phyloP scores from a whole-genome alignment of 2,888 invertebrate species.

The Apamea crenata region DNA sequence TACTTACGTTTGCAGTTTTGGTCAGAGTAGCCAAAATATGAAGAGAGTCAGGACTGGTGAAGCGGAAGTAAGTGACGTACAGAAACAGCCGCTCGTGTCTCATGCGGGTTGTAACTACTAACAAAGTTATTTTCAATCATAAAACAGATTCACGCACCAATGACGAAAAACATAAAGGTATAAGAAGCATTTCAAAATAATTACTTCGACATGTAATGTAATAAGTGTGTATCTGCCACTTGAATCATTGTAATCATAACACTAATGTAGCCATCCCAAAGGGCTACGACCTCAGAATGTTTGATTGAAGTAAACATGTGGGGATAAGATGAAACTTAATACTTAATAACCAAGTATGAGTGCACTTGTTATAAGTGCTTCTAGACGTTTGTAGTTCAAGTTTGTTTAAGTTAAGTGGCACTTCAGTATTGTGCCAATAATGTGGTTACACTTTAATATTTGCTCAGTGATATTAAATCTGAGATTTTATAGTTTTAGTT shows the following conservation, averaged over 20 bases:
- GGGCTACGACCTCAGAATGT: conserved; percentile 20
- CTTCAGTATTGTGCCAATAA: conserved; percentile 33
- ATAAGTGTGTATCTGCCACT: neutral
- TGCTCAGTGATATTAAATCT: conserved; percentile 5
- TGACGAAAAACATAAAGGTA: neutral
- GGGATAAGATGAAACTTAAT: conserved; percentile 49
- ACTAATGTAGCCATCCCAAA: neutral
- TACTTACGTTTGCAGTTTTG: too few species aligned
- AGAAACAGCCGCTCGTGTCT: too few species aligned
- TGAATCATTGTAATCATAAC: neutral
- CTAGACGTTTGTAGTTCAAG: conserved; percentile 38
- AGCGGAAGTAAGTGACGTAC: too few species aligned
- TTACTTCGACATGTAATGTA: neutral
- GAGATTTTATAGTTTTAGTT: conserved; percentile 12
- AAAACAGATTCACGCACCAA: neutral
- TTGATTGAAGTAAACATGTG: conserved; percentile 51
- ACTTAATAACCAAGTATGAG: conserved; percentile 42
- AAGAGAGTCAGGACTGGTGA: too few species aligned
- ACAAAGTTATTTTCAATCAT: neutral
- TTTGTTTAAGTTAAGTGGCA: conserved; percentile 47
- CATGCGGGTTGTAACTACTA: neutral
- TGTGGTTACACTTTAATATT: conserved; percentile 36
- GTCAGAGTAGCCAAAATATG: too few species aligned
- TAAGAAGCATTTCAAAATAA: neutral
- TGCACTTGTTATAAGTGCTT: conserved; percentile 58